These are phyloP conservation scores for Channa maculata DNA, from an alignment of 2,113 vertebrate genomes.

Conservation along the genomic window DNA sequence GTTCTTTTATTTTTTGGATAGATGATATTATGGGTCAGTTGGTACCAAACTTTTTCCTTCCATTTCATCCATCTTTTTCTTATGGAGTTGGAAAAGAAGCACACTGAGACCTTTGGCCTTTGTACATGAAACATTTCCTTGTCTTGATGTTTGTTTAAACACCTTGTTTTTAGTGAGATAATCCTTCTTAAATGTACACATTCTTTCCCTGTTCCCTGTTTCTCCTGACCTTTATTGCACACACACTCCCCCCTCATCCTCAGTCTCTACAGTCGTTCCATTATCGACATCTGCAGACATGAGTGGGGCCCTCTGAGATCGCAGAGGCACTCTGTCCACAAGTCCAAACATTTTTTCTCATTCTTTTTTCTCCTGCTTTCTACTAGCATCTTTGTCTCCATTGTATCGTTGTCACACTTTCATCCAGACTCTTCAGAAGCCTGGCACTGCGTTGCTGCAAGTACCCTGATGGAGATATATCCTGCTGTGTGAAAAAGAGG, in stretches of 20 bases:
- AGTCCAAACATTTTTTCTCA: constrained; percentile 73
- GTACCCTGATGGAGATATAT: constrained; percentile 67
- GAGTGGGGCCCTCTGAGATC: constrained; percentile 72
- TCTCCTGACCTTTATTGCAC: constrained; percentile 51
- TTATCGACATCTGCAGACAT: constrained; percentile 77
- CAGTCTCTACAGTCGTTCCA: constrained; percentile 43
- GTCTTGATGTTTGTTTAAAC: constrained; percentile 59
- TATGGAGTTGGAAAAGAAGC: constrained; percentile 38
- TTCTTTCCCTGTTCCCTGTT: constrained; percentile 35
- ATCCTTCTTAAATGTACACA: constrained; percentile 59
- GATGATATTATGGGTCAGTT: constrained; percentile 46
- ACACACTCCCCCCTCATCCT: constrained; percentile 32
- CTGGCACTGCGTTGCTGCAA: constrained; percentile 37
- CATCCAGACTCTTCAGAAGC: constrained; percentile 76
- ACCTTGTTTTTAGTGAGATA: constrained; percentile 66
- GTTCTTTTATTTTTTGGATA: constrained; percentile 24
- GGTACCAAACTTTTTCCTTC: constrained; percentile 5
- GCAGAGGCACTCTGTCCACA: constrained; percentile 64
- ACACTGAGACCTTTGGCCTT: constrained; percentile 62
- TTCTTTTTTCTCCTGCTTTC: constrained; percentile 49
- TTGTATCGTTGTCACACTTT: constrained; percentile 74
- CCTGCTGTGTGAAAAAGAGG: constrained; percentile 72
- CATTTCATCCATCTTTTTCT: constrained; percentile 3
- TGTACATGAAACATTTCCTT: constrained; percentile 69
- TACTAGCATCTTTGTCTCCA: constrained; percentile 47